Evolutionary conservation across 2,113 vertebrate species (phyloP).

Genomic region (Scolopax mira): DNA sequence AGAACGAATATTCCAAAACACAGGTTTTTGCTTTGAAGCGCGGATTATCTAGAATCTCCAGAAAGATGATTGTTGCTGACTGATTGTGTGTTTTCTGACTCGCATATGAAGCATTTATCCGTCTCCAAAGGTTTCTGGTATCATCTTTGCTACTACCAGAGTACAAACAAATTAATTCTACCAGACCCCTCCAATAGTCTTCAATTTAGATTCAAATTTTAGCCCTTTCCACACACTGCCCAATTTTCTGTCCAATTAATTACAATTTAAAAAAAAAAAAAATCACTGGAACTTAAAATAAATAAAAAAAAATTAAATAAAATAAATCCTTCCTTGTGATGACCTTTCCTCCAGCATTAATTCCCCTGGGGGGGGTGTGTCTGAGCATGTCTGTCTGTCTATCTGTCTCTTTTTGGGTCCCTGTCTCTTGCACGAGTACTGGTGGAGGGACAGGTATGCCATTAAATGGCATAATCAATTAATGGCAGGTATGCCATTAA

Average conservation of each 20-base stretch:
- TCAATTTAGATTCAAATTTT: neutral
- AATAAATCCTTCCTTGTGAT: neutral
- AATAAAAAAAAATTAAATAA: neutral
- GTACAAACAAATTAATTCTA: conserved; percentile 33
- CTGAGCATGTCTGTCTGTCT: neutral
- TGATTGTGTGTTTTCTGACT: conserved; percentile 5
- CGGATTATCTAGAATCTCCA: conserved; percentile 49
- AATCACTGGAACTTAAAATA: neutral
- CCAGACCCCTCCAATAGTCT: neutral
- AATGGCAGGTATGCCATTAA: neutral
- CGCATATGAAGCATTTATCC: neutral
- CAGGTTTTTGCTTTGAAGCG: conserved; percentile 55
- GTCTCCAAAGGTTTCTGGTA: conserved; percentile 31
- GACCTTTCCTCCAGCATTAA: neutral
- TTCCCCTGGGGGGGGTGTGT: accelerated
- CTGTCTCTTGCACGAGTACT: neutral
- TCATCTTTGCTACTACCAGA: neutral
- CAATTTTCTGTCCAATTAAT: neutral
- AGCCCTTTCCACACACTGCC: neutral
- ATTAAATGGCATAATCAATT: no score
- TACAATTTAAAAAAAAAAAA: no score
- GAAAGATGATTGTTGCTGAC: conserved; percentile 31
- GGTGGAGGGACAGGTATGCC: neutral
- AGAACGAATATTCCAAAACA: conserved; percentile 36
- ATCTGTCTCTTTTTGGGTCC: neutral